phyloP scores from a whole-genome alignment of 1,140 invertebrate species.

The Carcinoscorpius rotundicauda region DNA sequence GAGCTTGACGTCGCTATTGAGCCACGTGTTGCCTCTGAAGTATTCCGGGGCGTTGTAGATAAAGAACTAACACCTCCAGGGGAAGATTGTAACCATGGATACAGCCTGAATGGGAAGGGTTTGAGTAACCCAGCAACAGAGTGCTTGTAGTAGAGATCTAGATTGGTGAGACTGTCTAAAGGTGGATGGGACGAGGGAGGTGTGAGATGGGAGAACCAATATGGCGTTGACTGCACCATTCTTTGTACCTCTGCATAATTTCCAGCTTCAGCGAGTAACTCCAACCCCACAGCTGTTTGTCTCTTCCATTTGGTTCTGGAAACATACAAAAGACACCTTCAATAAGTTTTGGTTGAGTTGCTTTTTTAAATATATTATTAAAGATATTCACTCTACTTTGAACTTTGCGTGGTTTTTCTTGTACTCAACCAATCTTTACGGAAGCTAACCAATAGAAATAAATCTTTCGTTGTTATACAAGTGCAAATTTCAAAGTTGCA shows the following conservation, averaged over 20 bases:
- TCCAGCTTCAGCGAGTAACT: conserved; percentile 88
- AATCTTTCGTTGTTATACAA: no score
- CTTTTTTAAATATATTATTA: no score
- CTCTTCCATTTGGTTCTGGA: conserved; percentile 92
- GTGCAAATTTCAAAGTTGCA: no score
- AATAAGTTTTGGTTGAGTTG: no score
- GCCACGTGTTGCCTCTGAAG: no score
- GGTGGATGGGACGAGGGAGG: conserved; percentile 31
- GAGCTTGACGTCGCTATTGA: no score
- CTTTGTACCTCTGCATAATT: conserved; percentile 94
- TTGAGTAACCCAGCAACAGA: conserved; percentile 67
- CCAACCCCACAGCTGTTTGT: conserved; percentile 91
- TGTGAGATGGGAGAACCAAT: conserved; percentile 45
- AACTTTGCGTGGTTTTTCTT: no score
- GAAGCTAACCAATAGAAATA: no score
- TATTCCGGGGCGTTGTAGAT: no score
- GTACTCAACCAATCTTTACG: no score
- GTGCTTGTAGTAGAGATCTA: conserved; percentile 66
- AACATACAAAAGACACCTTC: conserved; percentile 1
- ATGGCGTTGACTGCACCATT: conserved; percentile 61
- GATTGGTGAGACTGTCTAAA: conserved; percentile 28
- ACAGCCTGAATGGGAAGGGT: conserved; percentile 62
- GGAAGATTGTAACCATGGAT: conserved; percentile 16
- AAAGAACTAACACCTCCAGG: no score
- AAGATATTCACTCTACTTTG: no score